These are phyloP conservation scores for Pollimyrus isidori DNA, from an alignment of 2,113 vertebrate genomes.

Conservation along the genomic window DNA sequence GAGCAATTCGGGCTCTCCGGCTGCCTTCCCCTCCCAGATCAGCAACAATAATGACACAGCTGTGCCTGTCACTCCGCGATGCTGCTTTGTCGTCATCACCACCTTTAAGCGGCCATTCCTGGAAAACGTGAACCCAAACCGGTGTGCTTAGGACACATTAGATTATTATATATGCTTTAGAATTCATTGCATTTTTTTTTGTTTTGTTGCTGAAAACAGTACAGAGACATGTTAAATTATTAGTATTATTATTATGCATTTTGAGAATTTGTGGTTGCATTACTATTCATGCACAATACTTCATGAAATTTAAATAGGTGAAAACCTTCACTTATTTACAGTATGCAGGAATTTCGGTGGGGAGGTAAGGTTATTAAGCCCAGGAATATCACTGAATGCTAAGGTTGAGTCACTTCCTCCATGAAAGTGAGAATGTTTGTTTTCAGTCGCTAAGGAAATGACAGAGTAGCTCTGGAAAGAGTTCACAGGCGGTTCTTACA, in stretches of 20 bases:
- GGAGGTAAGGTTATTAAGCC: background rate
- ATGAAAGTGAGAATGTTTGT: constrained; percentile 56
- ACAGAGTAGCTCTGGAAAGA: constrained; percentile 44
- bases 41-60: constrained; percentile 43
- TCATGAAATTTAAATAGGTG: background rate
- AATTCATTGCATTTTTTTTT: background rate
- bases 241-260: background rate
- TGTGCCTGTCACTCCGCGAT: constrained; percentile 40
- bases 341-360: background rate
- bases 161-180: background rate
- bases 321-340: background rate
- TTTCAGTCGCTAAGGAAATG: constrained; percentile 61
- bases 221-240: background rate
- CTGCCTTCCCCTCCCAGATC: constrained; percentile 31
- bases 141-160: background rate
- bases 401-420: constrained; percentile 56
- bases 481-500: constrained; percentile 49
- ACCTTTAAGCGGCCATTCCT: background rate
- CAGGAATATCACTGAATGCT: background rate
- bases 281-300: background rate
- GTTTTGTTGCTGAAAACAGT: background rate
- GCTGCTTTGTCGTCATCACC: background rate
- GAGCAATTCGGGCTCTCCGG: constrained; percentile 30
- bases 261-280: background rate
- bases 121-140: background rate